Percentiles rank a stretch among this genome's conserved stretches.
phyloP scores from a whole-genome alignment of 2,888 invertebrate species.

The Cloeon dipterum region DNA sequence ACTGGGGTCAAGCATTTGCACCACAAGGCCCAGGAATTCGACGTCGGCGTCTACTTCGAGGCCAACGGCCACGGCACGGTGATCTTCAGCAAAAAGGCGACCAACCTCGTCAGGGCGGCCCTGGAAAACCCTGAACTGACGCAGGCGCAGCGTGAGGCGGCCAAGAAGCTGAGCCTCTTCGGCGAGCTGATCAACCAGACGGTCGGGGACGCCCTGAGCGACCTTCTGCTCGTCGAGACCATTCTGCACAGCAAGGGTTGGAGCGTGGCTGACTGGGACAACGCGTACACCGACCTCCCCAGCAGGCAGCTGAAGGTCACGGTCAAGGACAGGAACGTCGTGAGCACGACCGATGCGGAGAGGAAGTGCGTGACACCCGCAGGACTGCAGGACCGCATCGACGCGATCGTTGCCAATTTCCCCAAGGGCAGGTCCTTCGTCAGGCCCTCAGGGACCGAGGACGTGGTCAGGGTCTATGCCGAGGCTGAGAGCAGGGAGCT shows the following conservation, averaged over 20 bases:
- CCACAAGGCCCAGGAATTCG: constrained; percentile 69
- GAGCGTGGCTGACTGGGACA: constrained; percentile 56
- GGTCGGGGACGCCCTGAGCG: constrained; percentile 93
- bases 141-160: constrained; percentile 23
- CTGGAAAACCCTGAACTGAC: constrained; percentile 7
- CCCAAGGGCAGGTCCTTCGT: constrained; percentile 67
- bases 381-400: constrained; percentile 62
- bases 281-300: constrained; percentile 64
- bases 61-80: constrained; percentile 98
- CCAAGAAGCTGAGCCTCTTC: constrained; percentile 36
- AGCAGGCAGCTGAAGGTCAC: constrained; percentile 71
- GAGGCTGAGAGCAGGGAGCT: constrained; percentile 59
- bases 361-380: constrained; percentile 54
- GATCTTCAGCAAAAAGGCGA: constrained; percentile 47
- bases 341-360: constrained; percentile 76
- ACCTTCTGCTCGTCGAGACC: constrained; percentile 81
- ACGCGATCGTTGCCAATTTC: constrained; percentile 43
- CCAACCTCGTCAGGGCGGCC: no score
- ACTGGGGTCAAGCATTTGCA: constrained; percentile 97
- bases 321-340: constrained; percentile 64
- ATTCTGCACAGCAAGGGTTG: constrained; percentile 65
- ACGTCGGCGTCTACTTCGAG: constrained; percentile 96
- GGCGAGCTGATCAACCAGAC: constrained; percentile 82
- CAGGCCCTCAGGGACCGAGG: constrained; percentile 92
- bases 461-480: constrained; percentile 86